Percentiles rank a stretch among this genome's conserved stretches.
Evolutionary conservation across 1,140 invertebrate species (phyloP).

Genomic region (Gryllus bimaculatus): DNA sequence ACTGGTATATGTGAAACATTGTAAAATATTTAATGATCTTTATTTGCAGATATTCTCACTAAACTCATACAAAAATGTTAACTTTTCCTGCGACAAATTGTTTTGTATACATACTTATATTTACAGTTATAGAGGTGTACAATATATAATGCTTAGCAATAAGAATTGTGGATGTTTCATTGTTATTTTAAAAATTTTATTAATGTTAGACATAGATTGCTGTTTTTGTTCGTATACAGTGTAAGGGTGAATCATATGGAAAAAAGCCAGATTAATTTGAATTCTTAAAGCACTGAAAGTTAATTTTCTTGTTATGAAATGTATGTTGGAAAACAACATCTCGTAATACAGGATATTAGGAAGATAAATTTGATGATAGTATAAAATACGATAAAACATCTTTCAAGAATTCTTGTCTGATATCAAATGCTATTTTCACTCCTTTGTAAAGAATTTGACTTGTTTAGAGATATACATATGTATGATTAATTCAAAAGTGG

Average conservation of each 20-base stretch:
- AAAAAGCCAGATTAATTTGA: neutral
- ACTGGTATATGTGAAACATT: too few relatives aligned
- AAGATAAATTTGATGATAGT: too few relatives aligned
- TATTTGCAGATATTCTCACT: neutral
- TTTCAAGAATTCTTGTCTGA: too few relatives aligned
- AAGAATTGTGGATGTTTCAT: conserved; percentile 5
- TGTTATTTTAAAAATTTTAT: neutral
- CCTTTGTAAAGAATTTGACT: too few relatives aligned
- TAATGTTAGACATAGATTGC: neutral
- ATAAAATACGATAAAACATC: too few relatives aligned
- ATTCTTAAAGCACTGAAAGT: too few relatives aligned
- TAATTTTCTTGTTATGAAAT: too few relatives aligned
- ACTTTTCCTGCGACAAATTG: neutral
- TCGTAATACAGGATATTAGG: too few relatives aligned
- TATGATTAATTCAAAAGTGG: neutral
- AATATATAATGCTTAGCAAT: neutral
- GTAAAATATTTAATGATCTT: neutral
- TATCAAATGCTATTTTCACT: too few relatives aligned
- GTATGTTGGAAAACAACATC: too few relatives aligned
- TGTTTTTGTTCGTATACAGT: neutral
- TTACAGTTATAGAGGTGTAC: neutral
- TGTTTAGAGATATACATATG: neutral
- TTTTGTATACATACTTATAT: neutral
- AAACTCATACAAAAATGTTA: neutral
- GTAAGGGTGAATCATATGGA: neutral